Conservation (phyloP, 2,888 invertebrate genomes). For the Epirrhoe alternata region DNA sequence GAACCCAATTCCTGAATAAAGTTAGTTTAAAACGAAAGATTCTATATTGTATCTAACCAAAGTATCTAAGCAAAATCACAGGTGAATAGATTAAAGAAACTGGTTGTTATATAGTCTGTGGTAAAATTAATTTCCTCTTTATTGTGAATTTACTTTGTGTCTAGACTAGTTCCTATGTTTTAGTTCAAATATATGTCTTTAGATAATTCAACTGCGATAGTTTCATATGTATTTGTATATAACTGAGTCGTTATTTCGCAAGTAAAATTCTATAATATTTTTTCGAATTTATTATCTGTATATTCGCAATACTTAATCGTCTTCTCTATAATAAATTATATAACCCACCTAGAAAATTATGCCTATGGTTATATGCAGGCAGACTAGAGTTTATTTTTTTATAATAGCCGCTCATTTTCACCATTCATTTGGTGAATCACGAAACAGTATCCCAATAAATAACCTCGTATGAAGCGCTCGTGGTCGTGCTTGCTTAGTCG, state of each 20-base stretch:
- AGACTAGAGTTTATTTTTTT: slow-evolving; percentile 81
- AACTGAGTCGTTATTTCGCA: slow-evolving; percentile 55
- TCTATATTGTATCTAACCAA: too few species aligned
- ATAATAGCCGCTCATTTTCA: slow-evolving; percentile 72
- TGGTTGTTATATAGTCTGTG: not conserved
- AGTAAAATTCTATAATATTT: slow-evolving; percentile 54
- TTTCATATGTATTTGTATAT: slow-evolving; percentile 33
- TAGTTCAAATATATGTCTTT: slow-evolving; percentile 20
- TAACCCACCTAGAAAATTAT: slow-evolving; percentile 76
- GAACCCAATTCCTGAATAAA: too few species aligned
- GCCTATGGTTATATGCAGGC: slow-evolving; percentile 63
- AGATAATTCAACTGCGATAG: slow-evolving; percentile 23
- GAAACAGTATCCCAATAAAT: slow-evolving; percentile 27
- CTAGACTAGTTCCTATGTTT: slow-evolving; percentile 4
- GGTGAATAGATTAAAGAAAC: too few species aligned
- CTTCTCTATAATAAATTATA: slow-evolving; percentile 59
- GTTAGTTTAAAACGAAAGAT: too few species aligned
- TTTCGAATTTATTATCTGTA: slow-evolving; percentile 59
- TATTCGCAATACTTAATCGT: slow-evolving; percentile 61
- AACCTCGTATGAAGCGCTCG: not conserved
- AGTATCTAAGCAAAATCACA: too few species aligned
- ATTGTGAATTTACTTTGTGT: slow-evolving; percentile 12
- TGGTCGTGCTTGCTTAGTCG: too few species aligned
- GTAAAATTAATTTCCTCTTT: slow-evolving; percentile 14
- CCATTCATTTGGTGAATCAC: slow-evolving; percentile 37